phyloP scores from a whole-genome alignment of 2,113 vertebrate genomes.

The Psilopsiagon aurifrons region DNA sequence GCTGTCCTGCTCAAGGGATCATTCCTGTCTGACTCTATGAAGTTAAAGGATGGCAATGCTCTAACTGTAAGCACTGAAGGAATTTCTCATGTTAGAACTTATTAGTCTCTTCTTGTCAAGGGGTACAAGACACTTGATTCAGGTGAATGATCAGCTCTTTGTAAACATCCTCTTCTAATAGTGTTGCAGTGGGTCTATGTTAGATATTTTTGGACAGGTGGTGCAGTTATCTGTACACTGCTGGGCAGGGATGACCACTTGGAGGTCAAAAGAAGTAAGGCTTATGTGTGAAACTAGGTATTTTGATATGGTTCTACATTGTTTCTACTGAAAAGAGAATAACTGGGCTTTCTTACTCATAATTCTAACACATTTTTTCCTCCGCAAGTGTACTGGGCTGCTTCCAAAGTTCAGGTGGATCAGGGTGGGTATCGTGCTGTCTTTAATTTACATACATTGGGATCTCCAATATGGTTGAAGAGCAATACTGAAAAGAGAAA shows the following conservation, averaged over 20 bases:
- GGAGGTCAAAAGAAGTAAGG: neutral
- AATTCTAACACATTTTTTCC: neutral
- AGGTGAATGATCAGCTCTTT: neutral
- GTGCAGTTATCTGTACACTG: neutral
- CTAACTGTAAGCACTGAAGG: slow-evolving; percentile 79
- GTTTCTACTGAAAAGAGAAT: neutral
- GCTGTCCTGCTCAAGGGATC: slow-evolving; percentile 80
- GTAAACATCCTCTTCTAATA: neutral
- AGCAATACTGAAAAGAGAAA: neutral
- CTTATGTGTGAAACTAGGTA: neutral
- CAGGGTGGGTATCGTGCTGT: neutral
- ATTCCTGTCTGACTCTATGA: slow-evolving; percentile 50
- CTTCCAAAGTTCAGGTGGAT: neutral
- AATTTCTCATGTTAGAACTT: neutral
- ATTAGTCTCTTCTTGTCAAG: neutral
- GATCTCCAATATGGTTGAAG: neutral
- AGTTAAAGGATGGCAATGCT: slow-evolving; percentile 73
- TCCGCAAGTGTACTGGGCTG: neutral
- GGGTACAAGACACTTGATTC: neutral
- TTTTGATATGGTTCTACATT: neutral
- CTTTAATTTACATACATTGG: neutral
- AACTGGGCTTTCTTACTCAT: neutral
- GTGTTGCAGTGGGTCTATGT: neutral
- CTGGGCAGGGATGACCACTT: neutral
- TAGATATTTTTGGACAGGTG: neutral